These are phyloP conservation scores for Bufo gargarizans DNA, from an alignment of 2,113 vertebrate genomes.

Conservation along the genomic window DNA sequence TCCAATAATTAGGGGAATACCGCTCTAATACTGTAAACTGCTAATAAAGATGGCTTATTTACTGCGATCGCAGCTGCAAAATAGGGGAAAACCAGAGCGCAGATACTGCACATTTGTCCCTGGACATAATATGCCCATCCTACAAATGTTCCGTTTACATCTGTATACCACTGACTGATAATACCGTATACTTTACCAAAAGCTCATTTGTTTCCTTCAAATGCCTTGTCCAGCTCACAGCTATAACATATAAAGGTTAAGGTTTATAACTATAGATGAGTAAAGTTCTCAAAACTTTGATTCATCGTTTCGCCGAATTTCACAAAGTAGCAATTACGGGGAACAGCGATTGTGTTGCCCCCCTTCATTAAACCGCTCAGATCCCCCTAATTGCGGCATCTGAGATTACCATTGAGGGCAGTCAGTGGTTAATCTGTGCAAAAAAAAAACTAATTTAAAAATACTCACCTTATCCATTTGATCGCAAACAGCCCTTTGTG, in stretches of 20 bases:
- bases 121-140: background rate
- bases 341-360: too few species aligned
- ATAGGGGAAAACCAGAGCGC: constrained; percentile 5
- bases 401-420: too few species aligned
- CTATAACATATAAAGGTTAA: background rate
- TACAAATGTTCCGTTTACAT: background rate
- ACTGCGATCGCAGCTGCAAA: background rate
- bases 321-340: too few species aligned
- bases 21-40: background rate
- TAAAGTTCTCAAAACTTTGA: too few species aligned
- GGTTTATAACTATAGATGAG: background rate
- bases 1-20: constrained; percentile 18
- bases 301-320: too few species aligned
- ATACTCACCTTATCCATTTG: too few species aligned
- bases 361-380: too few species aligned
- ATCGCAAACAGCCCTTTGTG: too few species aligned
- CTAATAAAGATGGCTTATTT: background rate
- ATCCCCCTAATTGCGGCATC: too few species aligned
- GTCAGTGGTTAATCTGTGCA: too few species aligned
- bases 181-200: background rate
- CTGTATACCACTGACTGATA: background rate
- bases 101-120: background rate
- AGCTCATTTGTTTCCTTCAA: background rate
- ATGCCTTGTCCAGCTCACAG: background rate
- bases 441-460: too few species aligned